A percentile compares a stretch with the other conserved stretches of the same genome.
Evolutionary conservation across 2,888 invertebrate genomes (phyloP).

Genomic region (Mesochorus sp.): DNA sequence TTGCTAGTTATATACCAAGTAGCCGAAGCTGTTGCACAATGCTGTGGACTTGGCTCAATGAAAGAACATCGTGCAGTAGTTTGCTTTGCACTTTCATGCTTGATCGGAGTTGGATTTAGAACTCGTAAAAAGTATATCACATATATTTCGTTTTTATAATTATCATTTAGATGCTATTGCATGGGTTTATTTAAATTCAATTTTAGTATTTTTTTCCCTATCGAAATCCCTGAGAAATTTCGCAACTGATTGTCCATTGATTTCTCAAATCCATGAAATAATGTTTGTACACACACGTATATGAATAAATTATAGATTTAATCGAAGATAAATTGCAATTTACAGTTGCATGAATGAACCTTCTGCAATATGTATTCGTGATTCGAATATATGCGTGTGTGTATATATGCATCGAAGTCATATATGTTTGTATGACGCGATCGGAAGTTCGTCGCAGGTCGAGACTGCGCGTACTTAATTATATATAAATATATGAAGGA

Average conservation of each 20-base stretch:
- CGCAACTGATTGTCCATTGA: too few species aligned
- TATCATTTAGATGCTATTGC: too few species aligned
- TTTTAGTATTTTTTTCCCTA: too few species aligned
- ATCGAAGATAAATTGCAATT: neutral
- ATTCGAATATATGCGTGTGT: slow-evolving; percentile 17
- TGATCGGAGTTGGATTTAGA: neutral
- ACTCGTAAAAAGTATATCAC: neutral
- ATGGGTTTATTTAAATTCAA: too few species aligned
- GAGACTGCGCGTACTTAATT: slow-evolving; percentile 15
- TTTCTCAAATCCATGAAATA: too few species aligned
- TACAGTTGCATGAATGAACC: slow-evolving; percentile 3
- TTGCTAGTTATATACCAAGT: slow-evolving; percentile 9
- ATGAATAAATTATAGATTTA: neutral
- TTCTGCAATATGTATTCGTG: neutral
- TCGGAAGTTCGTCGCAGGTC: slow-evolving; percentile 47
- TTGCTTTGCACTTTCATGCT: slow-evolving; percentile 12
- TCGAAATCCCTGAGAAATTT: too few species aligned
- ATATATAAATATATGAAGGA: slow-evolving; percentile 21
- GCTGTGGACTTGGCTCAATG: neutral
- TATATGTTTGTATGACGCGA: neutral
- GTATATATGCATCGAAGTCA: slow-evolving; percentile 12
- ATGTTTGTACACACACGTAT: neutral
- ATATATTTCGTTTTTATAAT: neutral
- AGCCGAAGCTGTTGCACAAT: slow-evolving; percentile 42
- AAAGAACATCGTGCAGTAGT: neutral